Base-by-base conservation (phyloP, 2,113 vertebrate genomes). In the Dermatemys mawii region DNA sequence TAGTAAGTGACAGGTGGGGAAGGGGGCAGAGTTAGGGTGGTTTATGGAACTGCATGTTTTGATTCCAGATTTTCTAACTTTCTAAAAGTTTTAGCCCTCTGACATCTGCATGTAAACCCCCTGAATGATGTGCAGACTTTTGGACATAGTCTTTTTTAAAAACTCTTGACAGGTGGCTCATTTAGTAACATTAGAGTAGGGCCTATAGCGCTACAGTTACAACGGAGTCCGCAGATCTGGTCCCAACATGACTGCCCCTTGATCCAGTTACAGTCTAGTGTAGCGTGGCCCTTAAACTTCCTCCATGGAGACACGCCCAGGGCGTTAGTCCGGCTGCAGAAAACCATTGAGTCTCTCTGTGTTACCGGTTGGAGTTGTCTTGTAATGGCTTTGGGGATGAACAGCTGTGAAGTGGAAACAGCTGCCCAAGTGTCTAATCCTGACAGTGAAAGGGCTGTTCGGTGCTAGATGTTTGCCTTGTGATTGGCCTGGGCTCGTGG, bases 221-320 rank as follows among this genome's bases (percentile, higher is more conserved):
- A 46, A 9, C 0, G 11, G 48, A 1, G 57, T 46, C 63, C 88
- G 16, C 26, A 57, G 8, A 27, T 67, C 78, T 79, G 82, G 17
- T 17, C 32, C 4, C 63, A 57, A 24, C 50, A 84, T 32, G 90
- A 46, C 73, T 60, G 38, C 57, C 38, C 44, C 10, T 70, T 76
- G 63, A 19, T 49, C 0, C 0, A 11, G 48, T 21, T 53, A 26
- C 13, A 76, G 38, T 82, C 91, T 38, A 35, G 4, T 81, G 29
- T 44, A 76, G 54, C 22, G 6, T 73, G 55, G 78, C 8, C 3
- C 41, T 54, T 53, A 88, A 75, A 0, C 1, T 2, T 76, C 89
- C 46, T 85, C 60, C 32, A 24, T 12, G 5, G 80, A 86, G 35
- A 48, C 91, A 67, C 57, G 9, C 17, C 27, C 5, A n/a, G 22